Evolutionary conservation across 1,140 invertebrate species (phyloP).

Genomic region (Hyposmocoma kahamanoa): DNA sequence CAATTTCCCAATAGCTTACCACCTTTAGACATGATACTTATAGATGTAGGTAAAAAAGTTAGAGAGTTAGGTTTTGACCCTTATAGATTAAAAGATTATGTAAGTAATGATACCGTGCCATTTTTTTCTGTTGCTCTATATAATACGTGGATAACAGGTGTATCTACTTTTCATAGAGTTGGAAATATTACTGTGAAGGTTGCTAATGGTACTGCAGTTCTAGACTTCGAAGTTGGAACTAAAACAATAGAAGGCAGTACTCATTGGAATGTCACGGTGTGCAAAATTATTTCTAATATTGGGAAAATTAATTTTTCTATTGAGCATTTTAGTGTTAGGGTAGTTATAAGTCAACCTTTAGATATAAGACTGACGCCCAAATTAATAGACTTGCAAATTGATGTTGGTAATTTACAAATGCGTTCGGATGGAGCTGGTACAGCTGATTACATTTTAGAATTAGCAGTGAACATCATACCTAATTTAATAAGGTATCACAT

Average conservation of each 20-base stretch:
- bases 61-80: constrained; percentile 80
- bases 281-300: constrained; percentile 75
- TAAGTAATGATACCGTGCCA: constrained; percentile 76
- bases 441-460: constrained; percentile 82
- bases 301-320: constrained; percentile 80
- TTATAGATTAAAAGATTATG: constrained; percentile 77
- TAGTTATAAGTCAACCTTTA: constrained; percentile 79
- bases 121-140: constrained; percentile 74
- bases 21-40: constrained; percentile 82
- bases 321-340: constrained; percentile 77
- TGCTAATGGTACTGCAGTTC: constrained; percentile 77
- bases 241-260: constrained; percentile 80
- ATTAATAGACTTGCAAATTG: constrained; percentile 80
- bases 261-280: constrained; percentile 80
- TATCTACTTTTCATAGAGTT: constrained; percentile 82
- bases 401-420: constrained; percentile 84
- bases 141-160: constrained; percentile 81
- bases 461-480: constrained; percentile 81
- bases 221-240: constrained; percentile 79
- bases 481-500: constrained; percentile 86
- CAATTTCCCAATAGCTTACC: constrained; percentile 85
- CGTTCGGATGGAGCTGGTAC: constrained; percentile 81
- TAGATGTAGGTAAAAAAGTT: constrained; percentile 78
- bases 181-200: constrained; percentile 80
- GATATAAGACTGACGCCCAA: constrained; percentile 79